Conservation (phyloP, 2,888 invertebrate genomes). For the Dorcus hopei region DNA sequence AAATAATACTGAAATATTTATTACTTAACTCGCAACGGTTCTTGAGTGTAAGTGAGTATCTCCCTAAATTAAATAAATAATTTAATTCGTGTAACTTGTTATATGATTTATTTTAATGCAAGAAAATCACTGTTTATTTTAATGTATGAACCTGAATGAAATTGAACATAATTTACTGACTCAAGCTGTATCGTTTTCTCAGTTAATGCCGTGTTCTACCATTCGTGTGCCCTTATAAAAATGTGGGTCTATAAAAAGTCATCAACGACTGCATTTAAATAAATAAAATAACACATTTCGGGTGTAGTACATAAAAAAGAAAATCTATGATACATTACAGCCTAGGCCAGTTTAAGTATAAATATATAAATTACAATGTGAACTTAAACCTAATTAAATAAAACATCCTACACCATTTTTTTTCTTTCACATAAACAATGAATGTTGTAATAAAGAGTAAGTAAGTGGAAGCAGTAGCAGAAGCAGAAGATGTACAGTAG, state of each 20-base stretch:
- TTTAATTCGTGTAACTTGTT: no score
- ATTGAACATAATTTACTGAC: no score
- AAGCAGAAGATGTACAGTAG: slow-evolving; percentile 26
- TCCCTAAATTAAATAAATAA: no score
- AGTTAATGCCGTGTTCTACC: no score
- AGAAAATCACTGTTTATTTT: no score
- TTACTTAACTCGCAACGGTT: no score
- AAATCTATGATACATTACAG: neutral
- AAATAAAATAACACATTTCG: neutral
- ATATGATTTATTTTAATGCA: no score
- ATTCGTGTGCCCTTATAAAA: no score
- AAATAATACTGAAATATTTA: no score
- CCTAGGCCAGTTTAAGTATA: slow-evolving; percentile 15
- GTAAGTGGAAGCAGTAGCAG: slow-evolving; percentile 24
- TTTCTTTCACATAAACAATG: neutral
- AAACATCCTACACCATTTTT: slow-evolving; percentile 14
- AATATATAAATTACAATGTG: slow-evolving; percentile 15
- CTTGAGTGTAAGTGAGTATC: no score
- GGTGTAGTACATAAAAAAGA: neutral
- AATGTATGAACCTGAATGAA: no score
- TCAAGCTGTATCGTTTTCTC: no score
- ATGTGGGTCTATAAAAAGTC: neutral
- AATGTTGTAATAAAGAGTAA: slow-evolving; percentile 5
- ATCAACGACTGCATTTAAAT: neutral
- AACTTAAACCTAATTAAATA: slow-evolving; percentile 14